Conservation (phyloP, 2,113 vertebrate species). For the Limnothrissa miodon region DNA sequence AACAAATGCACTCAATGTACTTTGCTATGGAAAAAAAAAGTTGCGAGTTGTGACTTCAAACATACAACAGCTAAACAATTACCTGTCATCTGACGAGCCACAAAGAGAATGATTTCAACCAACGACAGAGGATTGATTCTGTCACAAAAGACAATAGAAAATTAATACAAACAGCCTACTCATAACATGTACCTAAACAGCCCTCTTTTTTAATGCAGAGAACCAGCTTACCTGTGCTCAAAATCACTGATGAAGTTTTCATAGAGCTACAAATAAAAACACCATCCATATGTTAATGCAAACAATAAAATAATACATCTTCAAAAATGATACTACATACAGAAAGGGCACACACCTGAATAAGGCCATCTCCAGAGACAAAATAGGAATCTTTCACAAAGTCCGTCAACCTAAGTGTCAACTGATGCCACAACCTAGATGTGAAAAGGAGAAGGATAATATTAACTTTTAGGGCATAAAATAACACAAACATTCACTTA, state of each 20-base stretch:
- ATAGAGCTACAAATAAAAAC: constrained; percentile 80
- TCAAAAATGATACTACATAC: not conserved
- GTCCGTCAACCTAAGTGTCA: constrained; percentile 88
- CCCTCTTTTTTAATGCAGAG: not conserved
- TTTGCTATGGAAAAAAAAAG: not conserved
- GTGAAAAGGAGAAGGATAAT: not conserved
- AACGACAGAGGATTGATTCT: constrained; percentile 97
- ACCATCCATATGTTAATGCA: not conserved
- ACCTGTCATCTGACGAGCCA: constrained; percentile 93
- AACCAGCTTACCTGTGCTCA: constrained; percentile 86
- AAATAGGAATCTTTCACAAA: constrained; percentile 95
- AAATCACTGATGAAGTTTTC: constrained; percentile 98
- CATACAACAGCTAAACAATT: constrained; percentile 23
- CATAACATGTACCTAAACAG: not conserved
- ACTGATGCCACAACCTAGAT: constrained; percentile 91
- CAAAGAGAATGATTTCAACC: constrained; percentile 93
- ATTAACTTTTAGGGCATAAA: not conserved
- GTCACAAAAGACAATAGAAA: constrained; percentile 36
- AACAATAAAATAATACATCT: not conserved
- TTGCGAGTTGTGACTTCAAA: not conserved
- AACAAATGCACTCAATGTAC: not conserved
- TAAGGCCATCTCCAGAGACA: constrained; percentile 90
- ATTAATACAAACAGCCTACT: not conserved
- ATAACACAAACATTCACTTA: too few relatives aligned
- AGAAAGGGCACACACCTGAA: constrained; percentile 79